Conservation (phyloP, 2,113 vertebrate species). For the Microtus richardsoni region DNA sequence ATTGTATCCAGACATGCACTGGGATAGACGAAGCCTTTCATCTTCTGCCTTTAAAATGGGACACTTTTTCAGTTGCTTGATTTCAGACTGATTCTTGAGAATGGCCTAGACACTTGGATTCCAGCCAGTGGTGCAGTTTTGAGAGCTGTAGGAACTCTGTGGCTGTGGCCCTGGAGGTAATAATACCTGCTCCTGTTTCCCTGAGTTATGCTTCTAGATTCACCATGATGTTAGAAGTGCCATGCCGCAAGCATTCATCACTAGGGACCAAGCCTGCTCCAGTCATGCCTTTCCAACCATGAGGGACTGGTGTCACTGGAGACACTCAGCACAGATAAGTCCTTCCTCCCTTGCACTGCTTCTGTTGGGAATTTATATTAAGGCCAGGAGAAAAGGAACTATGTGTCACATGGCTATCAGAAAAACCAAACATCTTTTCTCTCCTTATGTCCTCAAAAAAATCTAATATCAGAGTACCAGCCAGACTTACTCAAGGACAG, state of each 20-base stretch:
- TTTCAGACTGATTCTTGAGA: constrained; percentile 37
- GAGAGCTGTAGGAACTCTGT: not conserved
- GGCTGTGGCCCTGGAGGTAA: not conserved
- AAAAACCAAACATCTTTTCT: not conserved
- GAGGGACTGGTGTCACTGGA: not conserved
- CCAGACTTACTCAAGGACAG: not conserved
- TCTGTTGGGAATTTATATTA: not conserved
- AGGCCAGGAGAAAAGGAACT: not conserved
- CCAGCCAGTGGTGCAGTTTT: not conserved
- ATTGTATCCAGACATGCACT: constrained; percentile 14
- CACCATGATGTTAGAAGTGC: no score
- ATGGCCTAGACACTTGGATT: not conserved
- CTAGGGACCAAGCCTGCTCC: not conserved
- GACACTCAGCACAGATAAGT: not conserved
- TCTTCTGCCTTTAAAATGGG: not conserved
- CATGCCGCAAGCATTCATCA: not conserved
- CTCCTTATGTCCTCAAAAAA: no score
- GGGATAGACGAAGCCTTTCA: constrained; percentile 45
- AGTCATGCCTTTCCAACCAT: not conserved
- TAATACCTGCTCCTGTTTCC: not conserved
- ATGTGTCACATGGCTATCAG: not conserved
- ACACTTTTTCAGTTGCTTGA: not conserved
- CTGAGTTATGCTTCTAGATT: not conserved
- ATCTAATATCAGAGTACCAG: not conserved
- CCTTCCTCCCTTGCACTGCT: not conserved